Conservation (phyloP, 1,140 invertebrate genomes). For the Leptonema lineaticorne region DNA sequence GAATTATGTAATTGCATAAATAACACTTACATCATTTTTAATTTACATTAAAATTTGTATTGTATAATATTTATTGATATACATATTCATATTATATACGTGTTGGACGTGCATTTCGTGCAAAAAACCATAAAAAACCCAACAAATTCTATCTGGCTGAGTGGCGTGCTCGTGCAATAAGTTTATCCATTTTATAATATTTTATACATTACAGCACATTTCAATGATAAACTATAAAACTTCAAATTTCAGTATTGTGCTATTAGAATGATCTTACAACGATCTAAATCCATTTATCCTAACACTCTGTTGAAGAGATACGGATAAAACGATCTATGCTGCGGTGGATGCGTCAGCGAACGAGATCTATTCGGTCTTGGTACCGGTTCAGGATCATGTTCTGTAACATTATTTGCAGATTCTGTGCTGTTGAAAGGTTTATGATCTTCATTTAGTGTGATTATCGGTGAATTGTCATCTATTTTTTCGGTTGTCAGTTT, state of each 20-base stretch:
- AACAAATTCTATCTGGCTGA: conserved; percentile 9
- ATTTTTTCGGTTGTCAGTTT: not conserved
- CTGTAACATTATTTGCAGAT: conserved; percentile 21
- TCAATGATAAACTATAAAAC: conserved; percentile 18
- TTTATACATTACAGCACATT: conserved; percentile 8
- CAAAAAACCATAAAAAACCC: conserved; percentile 9
- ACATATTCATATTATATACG: too few species aligned
- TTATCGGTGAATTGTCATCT: not conserved
- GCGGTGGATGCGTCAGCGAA: conserved; percentile 35
- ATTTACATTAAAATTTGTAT: not conserved
- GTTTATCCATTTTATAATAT: too few species aligned
- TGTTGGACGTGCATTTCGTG: conserved; percentile 21
- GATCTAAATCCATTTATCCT: conserved; percentile 24
- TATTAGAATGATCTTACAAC: conserved; percentile 3
- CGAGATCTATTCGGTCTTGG: conserved; percentile 39
- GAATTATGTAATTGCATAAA: not conserved
- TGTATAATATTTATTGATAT: too few species aligned
- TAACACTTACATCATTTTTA: not conserved
- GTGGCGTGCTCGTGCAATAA: conserved; percentile 21
- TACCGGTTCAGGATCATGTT: conserved; percentile 32
- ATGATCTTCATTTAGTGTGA: not conserved
- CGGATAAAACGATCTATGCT: conserved; percentile 41
- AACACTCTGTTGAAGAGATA: conserved; percentile 41
- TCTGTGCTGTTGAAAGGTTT: conserved; percentile 7
- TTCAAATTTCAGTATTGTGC: conserved; percentile 14